Conservation (phyloP, 2,113 vertebrate species). For the Talpa occidentalis region DNA sequence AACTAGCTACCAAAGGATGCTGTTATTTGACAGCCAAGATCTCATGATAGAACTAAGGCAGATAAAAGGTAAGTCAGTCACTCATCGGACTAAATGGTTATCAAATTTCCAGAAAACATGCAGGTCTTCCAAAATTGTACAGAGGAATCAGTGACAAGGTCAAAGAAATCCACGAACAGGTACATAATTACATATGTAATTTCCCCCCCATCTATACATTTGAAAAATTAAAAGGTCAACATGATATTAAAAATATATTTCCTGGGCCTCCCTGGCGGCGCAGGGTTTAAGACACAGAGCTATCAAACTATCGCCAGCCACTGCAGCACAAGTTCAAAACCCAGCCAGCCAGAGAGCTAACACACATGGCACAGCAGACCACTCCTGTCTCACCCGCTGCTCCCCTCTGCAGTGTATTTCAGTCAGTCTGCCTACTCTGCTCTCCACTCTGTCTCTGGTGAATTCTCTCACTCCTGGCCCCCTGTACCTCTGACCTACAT, state of each 20-base stretch:
- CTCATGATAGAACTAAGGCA: constrained; percentile 28
- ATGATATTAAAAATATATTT: constrained; percentile 29
- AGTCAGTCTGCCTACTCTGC: no score
- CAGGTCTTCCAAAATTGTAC: constrained; percentile 25
- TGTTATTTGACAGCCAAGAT: constrained; percentile 47
- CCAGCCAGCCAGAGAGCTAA: no score
- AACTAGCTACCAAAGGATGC: constrained; percentile 36
- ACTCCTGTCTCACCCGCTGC: no score
- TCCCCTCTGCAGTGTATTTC: no score
- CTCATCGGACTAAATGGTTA: constrained; percentile 48
- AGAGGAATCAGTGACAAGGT: constrained; percentile 56
- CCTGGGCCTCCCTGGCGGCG: no score
- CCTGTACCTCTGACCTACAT: no score
- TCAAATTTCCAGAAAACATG: constrained; percentile 67
- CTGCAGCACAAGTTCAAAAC: no score
- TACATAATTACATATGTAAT: constrained; percentile 43
- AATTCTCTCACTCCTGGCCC: no score
- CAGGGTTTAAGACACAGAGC: no score
- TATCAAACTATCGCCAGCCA: no score
- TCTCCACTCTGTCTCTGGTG: no score
- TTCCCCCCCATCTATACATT: constrained; percentile 67
- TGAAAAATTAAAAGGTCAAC: constrained; percentile 49
- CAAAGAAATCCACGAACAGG: constrained; percentile 71
- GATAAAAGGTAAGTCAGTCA: constrained; percentile 62
- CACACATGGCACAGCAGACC: no score